phyloP scores from a whole-genome alignment of 1,140 invertebrate species.

The Diorhabda carinulata region DNA sequence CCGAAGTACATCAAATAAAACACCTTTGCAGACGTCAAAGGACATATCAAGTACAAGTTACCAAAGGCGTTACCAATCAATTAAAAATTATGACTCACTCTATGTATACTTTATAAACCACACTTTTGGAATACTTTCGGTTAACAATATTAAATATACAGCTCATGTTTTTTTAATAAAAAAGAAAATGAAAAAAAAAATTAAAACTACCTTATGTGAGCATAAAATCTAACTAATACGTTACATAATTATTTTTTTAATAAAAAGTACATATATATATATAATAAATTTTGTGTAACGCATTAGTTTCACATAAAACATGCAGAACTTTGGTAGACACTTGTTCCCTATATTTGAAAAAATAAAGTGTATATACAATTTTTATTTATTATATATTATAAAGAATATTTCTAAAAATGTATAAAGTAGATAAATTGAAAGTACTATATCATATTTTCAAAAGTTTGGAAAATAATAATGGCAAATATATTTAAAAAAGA shows the following conservation, averaged over 20 bases:
- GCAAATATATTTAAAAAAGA: constrained; percentile 3
- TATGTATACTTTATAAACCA: too few relatives aligned
- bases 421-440: constrained; percentile 2
- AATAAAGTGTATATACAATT: constrained; percentile 22
- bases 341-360: constrained; percentile 20
- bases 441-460: constrained; percentile 5
- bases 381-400: constrained; percentile 2
- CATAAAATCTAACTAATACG: not conserved
- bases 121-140: too few relatives aligned
- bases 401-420: constrained; percentile 12
- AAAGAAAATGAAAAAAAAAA: too few relatives aligned
- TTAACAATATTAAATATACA: too few relatives aligned
- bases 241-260: not conserved
- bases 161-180: too few relatives aligned
- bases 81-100: too few relatives aligned
- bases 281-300: not conserved
- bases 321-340: constrained; percentile 22
- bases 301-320: constrained; percentile 7
- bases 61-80: too few relatives aligned
- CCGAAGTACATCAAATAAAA: too few relatives aligned
- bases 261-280: not conserved
- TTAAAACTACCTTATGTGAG: not conserved
- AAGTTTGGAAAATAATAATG: constrained; percentile 1
- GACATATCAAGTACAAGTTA: too few relatives aligned
- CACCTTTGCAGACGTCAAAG: too few relatives aligned